Base-by-base conservation (phyloP, 64 coral and sea anemone genomes). In the Acropora tenuis region DNA sequence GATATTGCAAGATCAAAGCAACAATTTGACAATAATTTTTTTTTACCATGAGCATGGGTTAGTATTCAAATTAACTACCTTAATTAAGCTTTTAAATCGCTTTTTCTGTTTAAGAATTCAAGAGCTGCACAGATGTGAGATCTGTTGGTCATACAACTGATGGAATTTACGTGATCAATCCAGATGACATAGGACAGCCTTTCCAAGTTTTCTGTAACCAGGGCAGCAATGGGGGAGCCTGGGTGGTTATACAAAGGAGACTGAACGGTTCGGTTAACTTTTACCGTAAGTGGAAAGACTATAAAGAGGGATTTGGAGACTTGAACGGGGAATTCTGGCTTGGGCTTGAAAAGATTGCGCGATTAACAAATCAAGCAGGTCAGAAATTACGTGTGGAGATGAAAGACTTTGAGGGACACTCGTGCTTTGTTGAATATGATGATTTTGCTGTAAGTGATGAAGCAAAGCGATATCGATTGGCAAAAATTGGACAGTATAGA, bases 131-230 rank as follows among this genome's bases (percentile, higher is more conserved):
- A 12, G 79, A 81, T 12, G 13, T 81, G 1, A 81, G 61, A 57
- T 60, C n/a, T 43, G 40, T 1, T 3, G 79, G 79, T 13, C 52
- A 55, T 61, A 5, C 9, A 65, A 44, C 79, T 60, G 79, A 81
- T 8, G 79, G 79, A 0, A 55, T 81, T 63, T 81, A 81, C 10
- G 16, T 61, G 52, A 63, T 81, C 52, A 50, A 81, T 61, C 79
- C 79, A 16, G 79, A 81, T 15, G 79, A 55, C 15, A 81, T 43
- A 9, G 79, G 79, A 43, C 30, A 30, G 30, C 19, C 52, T 50
- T 81, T 81, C 55, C 8, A 74, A 76, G 7, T 87, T 15, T 87
- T 52, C n/a, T 87, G 85, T 41, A 8, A 87, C 8, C 85, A 87
- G 69, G 60, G 6, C 3, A 52, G 11, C 3, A 20, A 43, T 6